Evolutionary conservation across 2,888 invertebrate genomes (phyloP), one percentile per base, ranked within the genome.

Genomic region (Augochlorella aurata): DNA sequence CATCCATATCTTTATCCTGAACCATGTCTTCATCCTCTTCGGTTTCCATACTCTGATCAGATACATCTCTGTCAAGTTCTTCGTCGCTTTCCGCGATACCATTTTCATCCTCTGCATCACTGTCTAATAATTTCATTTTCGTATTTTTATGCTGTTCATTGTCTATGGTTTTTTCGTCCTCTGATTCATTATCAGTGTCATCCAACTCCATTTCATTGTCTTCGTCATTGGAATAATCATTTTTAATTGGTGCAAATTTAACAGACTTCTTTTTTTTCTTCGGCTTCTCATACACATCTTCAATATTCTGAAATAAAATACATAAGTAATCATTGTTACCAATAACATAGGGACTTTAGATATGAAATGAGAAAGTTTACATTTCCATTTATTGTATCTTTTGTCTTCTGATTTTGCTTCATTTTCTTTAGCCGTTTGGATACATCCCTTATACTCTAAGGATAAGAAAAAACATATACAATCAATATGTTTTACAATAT

Each of bases 1-100:
- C 83, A 61, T 16, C 88, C 79, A 84, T 81, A 91, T 94, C 94
- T 90, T 93, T 90, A 47, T 92, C 92, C 91, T 86, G 92, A 90
- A 90, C 94, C 38, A 90, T 84, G 82, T 90, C 85, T 85, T 83
- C 75, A 24, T n/a, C 61, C 52, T 80, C 76, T 81, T 88, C 83
- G 47, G 87, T 52, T 74, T 81, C 73, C 50, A 67, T 83, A 77
- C n/a, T 44, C n/a, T 65, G 44, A 44, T 67, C 70, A 38, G 24
- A 38, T 16, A 77, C 74, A 2, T 67, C n/a, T 3, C 29, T 61
- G 29, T 71, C 82, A 8, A 44, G 38, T 16, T 84, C 74, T 9
- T 63, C n/a, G 8, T 50, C 38, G 54, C 24, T 74, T 44, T 80
- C 79, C 4, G 9, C 45, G 38, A 66, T 24, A 63, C 52, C 70